Evolutionary conservation across 2,888 invertebrate genomes (phyloP).

Genomic region (Isotomurus palustris): DNA sequence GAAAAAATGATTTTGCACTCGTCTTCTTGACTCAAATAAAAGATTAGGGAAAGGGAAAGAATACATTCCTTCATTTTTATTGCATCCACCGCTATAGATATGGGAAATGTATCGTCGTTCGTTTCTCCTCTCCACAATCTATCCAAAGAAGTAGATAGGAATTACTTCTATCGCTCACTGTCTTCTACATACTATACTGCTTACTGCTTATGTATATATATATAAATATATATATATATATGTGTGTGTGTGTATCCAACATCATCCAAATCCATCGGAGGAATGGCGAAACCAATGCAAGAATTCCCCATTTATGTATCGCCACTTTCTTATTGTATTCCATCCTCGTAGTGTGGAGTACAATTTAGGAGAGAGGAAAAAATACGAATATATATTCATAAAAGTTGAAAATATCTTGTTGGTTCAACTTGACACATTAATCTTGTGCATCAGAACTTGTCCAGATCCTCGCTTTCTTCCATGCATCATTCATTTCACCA

Average conservation of each 20-base stretch:
- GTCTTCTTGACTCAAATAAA: slow-evolving; percentile 43
- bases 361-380: slow-evolving; percentile 12
- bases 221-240: too few species aligned
- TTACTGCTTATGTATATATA: too few species aligned
- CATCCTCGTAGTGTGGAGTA: background rate
- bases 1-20: slow-evolving; percentile 43
- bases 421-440: slow-evolving; percentile 46
- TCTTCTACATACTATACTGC: too few species aligned
- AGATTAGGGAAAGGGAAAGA: slow-evolving; percentile 40
- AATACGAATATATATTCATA: slow-evolving; percentile 38
- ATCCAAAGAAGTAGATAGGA: too few species aligned
- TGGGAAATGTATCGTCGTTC: background rate
- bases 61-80: slow-evolving; percentile 33
- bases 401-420: slow-evolving; percentile 40
- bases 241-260: too few species aligned
- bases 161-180: too few species aligned
- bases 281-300: too few species aligned
- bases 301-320: too few species aligned
- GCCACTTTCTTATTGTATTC: background rate
- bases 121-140: too few species aligned
- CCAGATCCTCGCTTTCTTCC: slow-evolving; percentile 34
- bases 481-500: slow-evolving; percentile 44
- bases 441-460: slow-evolving; percentile 40
- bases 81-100: slow-evolving; percentile 16
- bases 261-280: too few species aligned